These are phyloP conservation scores for Drosophila oshimai DNA, from an alignment of 1,140 invertebrate species.

Conservation along the genomic window DNA sequence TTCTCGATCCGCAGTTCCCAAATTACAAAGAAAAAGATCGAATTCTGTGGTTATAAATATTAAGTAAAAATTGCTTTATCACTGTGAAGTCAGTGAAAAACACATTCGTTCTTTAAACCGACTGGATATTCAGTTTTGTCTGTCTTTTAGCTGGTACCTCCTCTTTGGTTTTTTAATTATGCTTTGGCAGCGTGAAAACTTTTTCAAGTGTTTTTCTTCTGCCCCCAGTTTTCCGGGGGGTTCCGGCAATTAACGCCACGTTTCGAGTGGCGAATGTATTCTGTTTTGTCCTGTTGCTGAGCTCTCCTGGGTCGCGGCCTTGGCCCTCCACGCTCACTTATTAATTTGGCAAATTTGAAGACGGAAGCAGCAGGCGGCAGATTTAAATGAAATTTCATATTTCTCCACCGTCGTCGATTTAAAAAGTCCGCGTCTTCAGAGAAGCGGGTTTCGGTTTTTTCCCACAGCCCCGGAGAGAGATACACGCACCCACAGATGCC, in stretches of 20 bases:
- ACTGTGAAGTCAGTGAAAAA: not conserved
- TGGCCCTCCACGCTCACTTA: constrained; percentile 50
- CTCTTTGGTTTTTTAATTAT: constrained; percentile 58
- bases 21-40: too few species aligned
- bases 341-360: constrained; percentile 70
- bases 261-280: constrained; percentile 39
- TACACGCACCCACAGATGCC: constrained; percentile 60
- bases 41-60: too few species aligned
- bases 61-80: too few species aligned
- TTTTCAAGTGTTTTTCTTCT: constrained; percentile 42
- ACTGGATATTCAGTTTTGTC: too few species aligned
- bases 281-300: constrained; percentile 42
- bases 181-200: constrained; percentile 43
- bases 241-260: constrained; percentile 68
- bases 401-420: too few species aligned
- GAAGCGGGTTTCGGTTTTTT: constrained; percentile 16
- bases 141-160: not conserved
- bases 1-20: too few species aligned
- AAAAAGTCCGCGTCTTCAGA: too few species aligned
- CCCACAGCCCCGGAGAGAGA: constrained; percentile 52
- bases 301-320: constrained; percentile 19
- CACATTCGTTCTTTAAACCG: not conserved
- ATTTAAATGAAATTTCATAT: constrained; percentile 72
- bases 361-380: constrained; percentile 57
- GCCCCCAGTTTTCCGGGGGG: constrained; percentile 29